phyloP scores from a whole-genome alignment of 1,140 invertebrate species.

The Cotesia glomerata region DNA sequence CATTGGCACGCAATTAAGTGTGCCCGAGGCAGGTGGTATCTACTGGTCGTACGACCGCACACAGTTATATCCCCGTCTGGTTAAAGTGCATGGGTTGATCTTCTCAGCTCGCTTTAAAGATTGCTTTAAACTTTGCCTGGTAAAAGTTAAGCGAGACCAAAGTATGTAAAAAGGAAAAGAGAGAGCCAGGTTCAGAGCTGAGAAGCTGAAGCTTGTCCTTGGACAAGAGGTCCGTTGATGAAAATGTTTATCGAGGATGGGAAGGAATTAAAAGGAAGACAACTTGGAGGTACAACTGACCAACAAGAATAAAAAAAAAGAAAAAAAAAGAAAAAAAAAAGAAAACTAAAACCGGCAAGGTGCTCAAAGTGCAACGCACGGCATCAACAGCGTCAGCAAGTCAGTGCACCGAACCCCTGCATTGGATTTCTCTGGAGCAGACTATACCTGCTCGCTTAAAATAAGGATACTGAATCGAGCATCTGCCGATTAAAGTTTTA shows the following conservation, averaged over 20 bases:
- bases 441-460: too few relatives aligned
- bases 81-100: neutral
- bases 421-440: too few relatives aligned
- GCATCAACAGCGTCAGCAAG: neutral
- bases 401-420: neutral
- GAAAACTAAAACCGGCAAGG: neutral
- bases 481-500: too few relatives aligned
- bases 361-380: neutral
- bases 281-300: too few relatives aligned
- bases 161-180: too few relatives aligned
- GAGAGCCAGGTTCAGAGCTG: neutral
- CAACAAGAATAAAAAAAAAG: neutral
- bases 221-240: neutral
- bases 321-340: neutral
- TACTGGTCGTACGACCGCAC: neutral
- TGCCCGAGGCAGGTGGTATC: slow-evolving; percentile 7
- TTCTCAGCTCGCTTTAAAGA: neutral
- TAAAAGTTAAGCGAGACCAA: too few relatives aligned
- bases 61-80: neutral
- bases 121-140: too few relatives aligned
- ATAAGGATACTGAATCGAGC: too few relatives aligned
- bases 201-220: neutral
- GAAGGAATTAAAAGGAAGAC: neutral
- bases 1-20: slow-evolving; percentile 6
- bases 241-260: slow-evolving; percentile 4